Base-by-base conservation (phyloP, 2,888 invertebrate species). In the Hypselothyrea guttata region DNA sequence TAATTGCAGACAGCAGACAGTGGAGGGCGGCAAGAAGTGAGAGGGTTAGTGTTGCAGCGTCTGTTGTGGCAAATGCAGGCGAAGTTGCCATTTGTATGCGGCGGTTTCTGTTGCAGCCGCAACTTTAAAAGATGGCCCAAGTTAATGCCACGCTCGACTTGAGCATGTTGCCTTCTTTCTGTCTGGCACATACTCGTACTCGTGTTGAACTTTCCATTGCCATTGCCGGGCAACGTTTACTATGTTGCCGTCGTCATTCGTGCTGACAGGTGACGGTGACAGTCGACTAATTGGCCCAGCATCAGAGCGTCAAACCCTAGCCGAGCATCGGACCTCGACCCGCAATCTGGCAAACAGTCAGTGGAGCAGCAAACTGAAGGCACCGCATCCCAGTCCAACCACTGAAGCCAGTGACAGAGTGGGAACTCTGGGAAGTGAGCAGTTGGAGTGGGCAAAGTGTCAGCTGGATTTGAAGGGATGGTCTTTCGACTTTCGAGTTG, bases 251-350 rank as follows among this genome's bases (percentile, higher is more conserved):
- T 44, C 38, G 38, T 41, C 56, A 53, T 46, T 40, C 61, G 28
- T 52, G 55, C 45, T 53, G 64, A 55, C 54, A 64, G 42, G 35
- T 48, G 54, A 55, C 28, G 56, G 53, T 37, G 52, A 58, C 71
- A 74, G 51, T 64, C 74, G 61, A 78, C 78, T 81, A 78, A 78
- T 78, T 52, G 57, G 51, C 68, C 54, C 49, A 62, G 49, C 60
- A 53, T 47, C 71, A 41, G 66, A 28, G 18, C 13, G 28, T 15
- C 15, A 30, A 12, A n/a, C 3, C 4, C 7, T 11, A 34, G 34
- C n/a, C 33, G 16, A 30, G 35, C 55, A 56, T 38, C 70, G 40
- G 71, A 71, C 46, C 53, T 58, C 47, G 65, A 70, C 66, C 59
- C 66, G 55, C 71, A 65, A 71, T 60, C 66, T 53, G 47, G 54